Percentiles rank a stretch among this genome's conserved stretches.
These are phyloP conservation scores for Platichthys flesus DNA, from an alignment of 2,113 vertebrate species.

Conservation along the genomic window DNA sequence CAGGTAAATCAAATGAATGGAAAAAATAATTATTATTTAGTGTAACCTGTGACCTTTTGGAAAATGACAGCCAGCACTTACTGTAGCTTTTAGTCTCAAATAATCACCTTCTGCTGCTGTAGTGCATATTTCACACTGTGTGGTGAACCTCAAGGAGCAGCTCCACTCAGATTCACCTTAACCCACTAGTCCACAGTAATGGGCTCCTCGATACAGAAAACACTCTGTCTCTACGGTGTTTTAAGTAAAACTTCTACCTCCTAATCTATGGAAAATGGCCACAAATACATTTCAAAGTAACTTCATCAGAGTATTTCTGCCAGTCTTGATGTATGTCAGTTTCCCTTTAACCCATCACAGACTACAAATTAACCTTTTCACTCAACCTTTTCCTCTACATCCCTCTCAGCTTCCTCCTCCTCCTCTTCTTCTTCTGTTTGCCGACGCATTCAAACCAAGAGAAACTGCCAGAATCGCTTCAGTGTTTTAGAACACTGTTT, in stretches of 20 bases:
- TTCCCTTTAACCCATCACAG: conserved; percentile 21
- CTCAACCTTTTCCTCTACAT: conserved; percentile 20
- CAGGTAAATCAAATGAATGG: not conserved
- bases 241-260: not conserved
- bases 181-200: not conserved
- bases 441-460: conserved; percentile 36
- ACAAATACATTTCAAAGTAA: not conserved
- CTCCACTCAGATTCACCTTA: not conserved
- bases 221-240: not conserved
- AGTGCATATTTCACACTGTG: not conserved
- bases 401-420: conserved; percentile 26
- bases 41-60: not conserved
- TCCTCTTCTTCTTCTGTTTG: conserved; percentile 29
- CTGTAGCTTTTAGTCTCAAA: not conserved
- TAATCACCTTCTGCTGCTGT: not conserved
- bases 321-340: conserved; percentile 3
- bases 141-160: not conserved
- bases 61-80: not conserved
- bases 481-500: conserved; percentile 45
- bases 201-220: not conserved
- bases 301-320: conserved; percentile 15
- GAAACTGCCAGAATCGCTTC: conserved; percentile 23
- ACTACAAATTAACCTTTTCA: conserved; percentile 49
- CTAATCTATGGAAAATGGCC: conserved; percentile 2
- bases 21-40: not conserved